Evolutionary conservation across 2,797 vertebrate species (phyloP).

Genomic region (Borostomias antarcticus): DNA sequence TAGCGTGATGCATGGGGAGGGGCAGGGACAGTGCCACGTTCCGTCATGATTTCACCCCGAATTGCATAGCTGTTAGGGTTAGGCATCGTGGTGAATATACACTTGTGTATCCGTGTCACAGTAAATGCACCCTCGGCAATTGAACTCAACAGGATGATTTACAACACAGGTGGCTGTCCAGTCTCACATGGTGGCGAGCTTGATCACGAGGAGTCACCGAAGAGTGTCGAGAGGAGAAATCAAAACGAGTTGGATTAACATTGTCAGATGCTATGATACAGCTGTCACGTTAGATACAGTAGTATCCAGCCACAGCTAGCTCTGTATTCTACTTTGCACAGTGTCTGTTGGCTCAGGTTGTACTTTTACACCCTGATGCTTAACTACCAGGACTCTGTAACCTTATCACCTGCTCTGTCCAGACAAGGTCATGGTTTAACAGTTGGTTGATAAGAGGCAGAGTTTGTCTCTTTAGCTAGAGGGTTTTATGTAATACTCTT

Average conservation of each 20-base stretch:
- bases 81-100: background rate
- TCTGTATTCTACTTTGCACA: background rate
- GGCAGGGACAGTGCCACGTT: background rate
- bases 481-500: background rate
- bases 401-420: background rate
- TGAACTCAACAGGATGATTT: too few relatives aligned
- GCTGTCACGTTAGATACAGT: background rate
- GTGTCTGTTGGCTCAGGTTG: background rate
- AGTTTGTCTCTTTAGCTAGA: background rate
- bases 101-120: too few relatives aligned
- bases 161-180: background rate
- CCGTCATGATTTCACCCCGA: conserved; percentile 6
- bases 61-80: conserved; percentile 4
- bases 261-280: background rate
- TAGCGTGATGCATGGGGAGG: background rate
- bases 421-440: background rate
- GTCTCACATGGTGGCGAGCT: too few relatives aligned
- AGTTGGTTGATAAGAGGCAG: background rate
- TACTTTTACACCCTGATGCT: background rate
- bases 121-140: too few relatives aligned
- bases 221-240: background rate
- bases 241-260: too few relatives aligned
- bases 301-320: background rate
- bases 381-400: background rate
- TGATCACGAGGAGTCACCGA: background rate